A percentile compares a stretch with the other conserved stretches of the same genome.
These are phyloP conservation scores for Allophyes oxyacanthae DNA, from an alignment of 2,888 invertebrate genomes.

Conservation along the genomic window DNA sequence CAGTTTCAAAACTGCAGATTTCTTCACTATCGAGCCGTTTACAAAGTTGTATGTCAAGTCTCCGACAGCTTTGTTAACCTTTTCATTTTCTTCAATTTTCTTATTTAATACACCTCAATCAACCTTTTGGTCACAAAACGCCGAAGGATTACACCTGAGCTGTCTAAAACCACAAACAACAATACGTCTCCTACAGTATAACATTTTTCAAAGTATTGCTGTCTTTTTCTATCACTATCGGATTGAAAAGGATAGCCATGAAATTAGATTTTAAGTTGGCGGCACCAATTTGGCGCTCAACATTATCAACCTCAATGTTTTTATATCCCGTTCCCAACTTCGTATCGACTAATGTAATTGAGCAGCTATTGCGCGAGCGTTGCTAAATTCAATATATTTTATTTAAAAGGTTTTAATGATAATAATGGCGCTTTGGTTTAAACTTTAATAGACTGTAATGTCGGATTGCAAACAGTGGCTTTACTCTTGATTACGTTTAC, in stretches of 20 bases:
- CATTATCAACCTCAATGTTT: too few relatives aligned
- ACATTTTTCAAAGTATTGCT: too few relatives aligned
- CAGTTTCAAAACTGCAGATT: constrained; percentile 3
- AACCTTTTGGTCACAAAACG: too few relatives aligned
- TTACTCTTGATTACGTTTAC: constrained; percentile 19
- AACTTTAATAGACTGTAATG: constrained; percentile 32
- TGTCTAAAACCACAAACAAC: too few relatives aligned
- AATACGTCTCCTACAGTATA: too few relatives aligned
- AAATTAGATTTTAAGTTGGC: too few relatives aligned
- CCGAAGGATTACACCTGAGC: constrained; percentile 6
- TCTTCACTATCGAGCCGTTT: not conserved
- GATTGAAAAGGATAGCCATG: too few relatives aligned
- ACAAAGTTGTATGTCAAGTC: constrained; percentile 6
- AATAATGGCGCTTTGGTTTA: constrained; percentile 19
- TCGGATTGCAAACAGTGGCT: constrained; percentile 20
- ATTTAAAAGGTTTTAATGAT: not conserved
- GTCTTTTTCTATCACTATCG: too few relatives aligned
- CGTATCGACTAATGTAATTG: constrained; percentile 5
- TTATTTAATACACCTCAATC: constrained; percentile 7
- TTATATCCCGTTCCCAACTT: too few relatives aligned
- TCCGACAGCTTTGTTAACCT: constrained; percentile 10
- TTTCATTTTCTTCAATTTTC: constrained; percentile 20
- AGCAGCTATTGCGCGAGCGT: constrained; percentile 7
- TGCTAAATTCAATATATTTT: constrained; percentile 27
- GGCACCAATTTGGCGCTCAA: too few relatives aligned